phyloP scores from a whole-genome alignment of 2,113 vertebrate species.

The Thermophis baileyi region DNA sequence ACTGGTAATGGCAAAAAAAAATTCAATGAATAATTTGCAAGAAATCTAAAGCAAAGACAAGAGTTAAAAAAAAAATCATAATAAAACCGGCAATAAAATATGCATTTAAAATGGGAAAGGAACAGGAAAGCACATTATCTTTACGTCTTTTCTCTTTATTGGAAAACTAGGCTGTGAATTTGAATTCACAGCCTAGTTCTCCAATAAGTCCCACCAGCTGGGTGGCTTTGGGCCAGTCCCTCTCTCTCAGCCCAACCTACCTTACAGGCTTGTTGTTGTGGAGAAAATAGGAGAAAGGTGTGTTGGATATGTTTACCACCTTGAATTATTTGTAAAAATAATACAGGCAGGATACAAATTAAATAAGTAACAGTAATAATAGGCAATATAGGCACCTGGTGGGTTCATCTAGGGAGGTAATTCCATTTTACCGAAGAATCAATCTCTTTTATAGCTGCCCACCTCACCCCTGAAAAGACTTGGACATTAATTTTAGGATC shows the following conservation, averaged over 20 bases:
- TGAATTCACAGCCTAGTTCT: too few species aligned
- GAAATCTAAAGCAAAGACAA: neutral
- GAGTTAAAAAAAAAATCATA: neutral
- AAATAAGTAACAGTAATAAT: too few species aligned
- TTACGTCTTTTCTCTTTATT: neutral
- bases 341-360: too few species aligned
- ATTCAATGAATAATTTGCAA: neutral
- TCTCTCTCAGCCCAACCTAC: too few species aligned
- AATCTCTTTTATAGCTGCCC: neutral
- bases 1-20: too few species aligned
- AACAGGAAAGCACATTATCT: neutral
- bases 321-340: too few species aligned
- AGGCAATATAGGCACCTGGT: neutral
- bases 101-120: neutral
- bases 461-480: neutral
- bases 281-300: too few species aligned
- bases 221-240: too few species aligned
- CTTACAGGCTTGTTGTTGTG: too few species aligned
- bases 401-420: neutral
- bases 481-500: neutral
- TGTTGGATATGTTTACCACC: too few species aligned
- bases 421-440: neutral
- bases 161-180: neutral
- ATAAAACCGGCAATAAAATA: neutral
- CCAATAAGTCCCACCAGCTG: too few species aligned